phyloP scores from a whole-genome alignment of 1,140 invertebrate species.

The Eciton burchellii region DNA sequence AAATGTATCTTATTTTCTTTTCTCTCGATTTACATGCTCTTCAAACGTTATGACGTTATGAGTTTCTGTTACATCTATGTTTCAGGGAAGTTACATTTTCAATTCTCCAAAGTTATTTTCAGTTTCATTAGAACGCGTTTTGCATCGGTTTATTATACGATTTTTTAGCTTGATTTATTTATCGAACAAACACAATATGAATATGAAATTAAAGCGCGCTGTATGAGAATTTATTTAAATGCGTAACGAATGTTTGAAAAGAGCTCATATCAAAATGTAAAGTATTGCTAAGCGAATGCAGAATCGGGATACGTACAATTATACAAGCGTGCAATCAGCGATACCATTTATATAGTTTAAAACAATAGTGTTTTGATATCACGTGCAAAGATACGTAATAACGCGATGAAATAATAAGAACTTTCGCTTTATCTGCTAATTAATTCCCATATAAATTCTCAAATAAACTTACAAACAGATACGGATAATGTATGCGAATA shows the following conservation, averaged over 20 bases:
- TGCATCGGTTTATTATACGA: neutral
- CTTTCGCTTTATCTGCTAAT: constrained; percentile 18
- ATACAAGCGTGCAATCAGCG: neutral
- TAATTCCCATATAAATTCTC: constrained; percentile 21
- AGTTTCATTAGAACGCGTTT: constrained; percentile 14
- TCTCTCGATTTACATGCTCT: too few species aligned
- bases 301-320: neutral
- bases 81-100: neutral
- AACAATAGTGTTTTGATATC: constrained; percentile 46
- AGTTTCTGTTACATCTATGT: too few species aligned
- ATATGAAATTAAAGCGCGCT: constrained; percentile 19
- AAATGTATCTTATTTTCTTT: neutral
- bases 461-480: constrained; percentile 15
- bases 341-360: constrained; percentile 20
- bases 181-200: neutral
- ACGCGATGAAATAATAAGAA: constrained; percentile 39
- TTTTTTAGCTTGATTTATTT: neutral
- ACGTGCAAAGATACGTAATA: constrained; percentile 50
- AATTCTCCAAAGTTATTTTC: neutral
- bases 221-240: constrained; percentile 10
- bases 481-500: neutral
- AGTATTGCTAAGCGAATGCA: neutral
- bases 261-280: constrained; percentile 17
- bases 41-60: too few species aligned
- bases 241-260: neutral